Evolutionary conservation across 1,140 invertebrate species (phyloP), one percentile per base, ranked within the genome.

Genomic region (Ruditapes philippinarum): DNA sequence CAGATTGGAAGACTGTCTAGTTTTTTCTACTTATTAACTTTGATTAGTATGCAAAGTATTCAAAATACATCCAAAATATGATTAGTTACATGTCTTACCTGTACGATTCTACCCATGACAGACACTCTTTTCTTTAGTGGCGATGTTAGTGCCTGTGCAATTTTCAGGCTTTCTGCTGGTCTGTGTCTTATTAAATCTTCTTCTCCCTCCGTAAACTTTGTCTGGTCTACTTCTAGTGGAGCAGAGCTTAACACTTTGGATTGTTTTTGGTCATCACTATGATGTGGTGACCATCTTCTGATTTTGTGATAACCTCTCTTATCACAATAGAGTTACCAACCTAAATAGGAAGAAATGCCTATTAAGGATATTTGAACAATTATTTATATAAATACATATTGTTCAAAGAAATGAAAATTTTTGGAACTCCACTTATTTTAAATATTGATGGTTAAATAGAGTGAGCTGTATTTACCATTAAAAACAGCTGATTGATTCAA

Each of bases 251-350:
- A 49, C 5, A 74, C 70, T 74, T 74, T 74, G 7, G 36, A 42
- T 12, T 11, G n/a, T n/a, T n/a, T 49, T 25, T 74, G 14, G 70
- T 74, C 68, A 73, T 73, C 68, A 73, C 68, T 73, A 73, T 73
- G 68, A 73, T 73, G 68, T 73, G 68, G 38, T 73, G 31, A 73
- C 68, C 68, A 51, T 54, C 49, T 51, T 81, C 78, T 4, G 78
- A 11, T 73, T 73, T 74, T 40, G 36, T 74, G 42, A 74, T 74
- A 42, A 74, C n/a, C 42, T 74, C 70, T 40, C 70, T 40, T 42
- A 74, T 25, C 36, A 74, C 33, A 22, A 74, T 17, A 74, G 70
- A 11, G 36, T 7, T 74, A 40, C 70, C 70, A 74, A 74, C 70
- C 70, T 74, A 25, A 74, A 74, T 31, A 11, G 62, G 19, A 65